Conservation (phyloP, 2,888 invertebrate species). For the Punctoribates punctum region DNA sequence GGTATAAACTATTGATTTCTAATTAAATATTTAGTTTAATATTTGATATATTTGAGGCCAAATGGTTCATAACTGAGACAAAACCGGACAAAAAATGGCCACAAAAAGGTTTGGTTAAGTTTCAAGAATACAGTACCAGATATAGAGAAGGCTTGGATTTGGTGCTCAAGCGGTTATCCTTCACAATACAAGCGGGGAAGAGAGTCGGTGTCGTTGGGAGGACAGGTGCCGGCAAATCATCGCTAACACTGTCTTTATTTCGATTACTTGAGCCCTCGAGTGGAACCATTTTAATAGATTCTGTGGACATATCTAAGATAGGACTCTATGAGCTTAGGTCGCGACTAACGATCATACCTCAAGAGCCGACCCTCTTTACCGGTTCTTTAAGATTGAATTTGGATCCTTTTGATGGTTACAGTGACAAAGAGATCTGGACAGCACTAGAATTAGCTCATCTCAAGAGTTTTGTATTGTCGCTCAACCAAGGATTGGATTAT, state of each 20-base stretch:
- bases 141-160: slow-evolving; percentile 81
- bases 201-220: slow-evolving; percentile 60
- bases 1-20: too few relatives aligned
- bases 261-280: slow-evolving; percentile 52
- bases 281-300: slow-evolving; percentile 53
- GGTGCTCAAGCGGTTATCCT: slow-evolving; percentile 73
- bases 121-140: slow-evolving; percentile 74
- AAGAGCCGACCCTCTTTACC: slow-evolving; percentile 69
- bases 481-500: too few relatives aligned
- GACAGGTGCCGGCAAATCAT: slow-evolving; percentile 53
- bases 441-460: slow-evolving; percentile 60
- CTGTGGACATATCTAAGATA: slow-evolving; percentile 51
- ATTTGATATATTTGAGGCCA: slow-evolving; percentile 56
- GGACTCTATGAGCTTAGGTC: slow-evolving; percentile 53
- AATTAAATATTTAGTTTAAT: too few relatives aligned
- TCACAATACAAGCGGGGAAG: slow-evolving; percentile 73
- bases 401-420: slow-evolving; percentile 70
- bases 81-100: not conserved
- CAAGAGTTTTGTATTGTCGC: too few relatives aligned
- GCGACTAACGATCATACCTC: slow-evolving; percentile 53
- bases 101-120: slow-evolving; percentile 68
- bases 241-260: slow-evolving; percentile 52
- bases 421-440: slow-evolving; percentile 59
- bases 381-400: slow-evolving; percentile 85
- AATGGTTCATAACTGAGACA: slow-evolving; percentile 19